Evolutionary conservation across 2,797 vertebrate species (phyloP), one percentile per base, ranked within the genome.

Genomic region (Lindbergichthys nudifrons): DNA sequence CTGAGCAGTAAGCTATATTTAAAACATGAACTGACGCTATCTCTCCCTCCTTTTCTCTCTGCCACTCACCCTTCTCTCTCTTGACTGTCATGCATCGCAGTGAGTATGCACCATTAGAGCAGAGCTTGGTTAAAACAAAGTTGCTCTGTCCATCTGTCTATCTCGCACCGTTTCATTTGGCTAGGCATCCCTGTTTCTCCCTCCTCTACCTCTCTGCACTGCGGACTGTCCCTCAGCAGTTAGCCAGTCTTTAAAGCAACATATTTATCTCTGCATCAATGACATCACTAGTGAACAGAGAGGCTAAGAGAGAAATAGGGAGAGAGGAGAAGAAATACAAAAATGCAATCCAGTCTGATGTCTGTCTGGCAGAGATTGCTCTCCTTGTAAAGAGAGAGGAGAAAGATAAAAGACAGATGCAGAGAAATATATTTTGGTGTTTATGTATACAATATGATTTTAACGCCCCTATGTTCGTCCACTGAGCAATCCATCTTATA

Each of bases 181-280:
- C 69, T 63, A 75, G 83, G 75, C 54, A 65, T 76, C 71, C 52
- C 66, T 71, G 58, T 16, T 70, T 75, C 75, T 83, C 53, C 64
- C 64, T 79, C 63, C 67, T 79, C 83, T 53, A 75, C 56, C 84
- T 84, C 79, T 88, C 88, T 75, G 88, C 90, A 92, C 73, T 92
- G 90, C 88, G 82, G 89, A 91, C 88, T 50, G 84, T 89, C 88
- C 85, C 86, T 89, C 88, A 89, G 82, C 84, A 84, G 73, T 75
- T 65, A 88, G 79, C 79, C 60, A 60, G 70, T 83, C 91, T 89
- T 92, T 84, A 92, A 88, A 89, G 88, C 82, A 89, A 90, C 85
- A 89, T 85, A 87, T 90, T 92, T 89, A 91, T 93, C 88, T 90
- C 87, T 86, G 88, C 89, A 91, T 92, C 88, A 85, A 59, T 89